Evolutionary conservation across 2,888 invertebrate species (phyloP).

Genomic region (Nymphalis polychloros): DNA sequence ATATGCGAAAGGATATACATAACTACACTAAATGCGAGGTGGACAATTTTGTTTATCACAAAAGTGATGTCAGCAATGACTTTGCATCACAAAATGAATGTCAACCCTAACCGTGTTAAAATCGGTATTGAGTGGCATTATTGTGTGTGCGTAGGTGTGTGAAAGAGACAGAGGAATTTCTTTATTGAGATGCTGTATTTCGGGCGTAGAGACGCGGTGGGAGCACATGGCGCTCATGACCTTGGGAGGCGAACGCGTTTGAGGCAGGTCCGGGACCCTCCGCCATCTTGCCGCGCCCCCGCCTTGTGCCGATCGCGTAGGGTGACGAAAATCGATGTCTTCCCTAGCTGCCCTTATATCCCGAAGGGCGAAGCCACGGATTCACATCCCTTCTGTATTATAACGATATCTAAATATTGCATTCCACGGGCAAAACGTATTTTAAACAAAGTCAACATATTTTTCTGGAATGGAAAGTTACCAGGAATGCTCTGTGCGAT

Average conservation of each 20-base stretch:
- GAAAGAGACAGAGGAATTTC: slow-evolving; percentile 54
- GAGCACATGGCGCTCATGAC: slow-evolving; percentile 69
- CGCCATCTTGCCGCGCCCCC: slow-evolving; percentile 67
- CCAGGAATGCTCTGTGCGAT: not conserved
- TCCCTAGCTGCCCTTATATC: slow-evolving; percentile 68
- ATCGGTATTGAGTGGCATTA: slow-evolving; percentile 61
- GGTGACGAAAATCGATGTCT: slow-evolving; percentile 79
- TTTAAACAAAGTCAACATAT: not conserved
- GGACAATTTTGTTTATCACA: not conserved
- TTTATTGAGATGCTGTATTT: slow-evolving; percentile 73
- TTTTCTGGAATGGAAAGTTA: not conserved
- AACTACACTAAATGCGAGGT: not conserved
- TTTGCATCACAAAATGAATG: slow-evolving; percentile 14
- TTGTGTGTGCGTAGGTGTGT: slow-evolving; percentile 47
- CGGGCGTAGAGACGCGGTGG: slow-evolving; percentile 63
- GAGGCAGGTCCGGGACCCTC: slow-evolving; percentile 78
- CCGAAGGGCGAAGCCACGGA: slow-evolving; percentile 65
- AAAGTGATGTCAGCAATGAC: slow-evolving; percentile 13
- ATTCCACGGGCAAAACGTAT: not conserved
- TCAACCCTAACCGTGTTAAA: slow-evolving; percentile 43
- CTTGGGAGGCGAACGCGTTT: slow-evolving; percentile 69
- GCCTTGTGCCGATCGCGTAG: slow-evolving; percentile 48
- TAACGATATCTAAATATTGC: slow-evolving; percentile 26
- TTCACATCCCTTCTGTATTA: slow-evolving; percentile 51
- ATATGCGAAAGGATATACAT: too few species aligned